Evolutionary conservation across 2,797 vertebrate species (phyloP), one percentile per base, ranked within the genome.

Genomic region (Mormyrus proboscirostris): DNA sequence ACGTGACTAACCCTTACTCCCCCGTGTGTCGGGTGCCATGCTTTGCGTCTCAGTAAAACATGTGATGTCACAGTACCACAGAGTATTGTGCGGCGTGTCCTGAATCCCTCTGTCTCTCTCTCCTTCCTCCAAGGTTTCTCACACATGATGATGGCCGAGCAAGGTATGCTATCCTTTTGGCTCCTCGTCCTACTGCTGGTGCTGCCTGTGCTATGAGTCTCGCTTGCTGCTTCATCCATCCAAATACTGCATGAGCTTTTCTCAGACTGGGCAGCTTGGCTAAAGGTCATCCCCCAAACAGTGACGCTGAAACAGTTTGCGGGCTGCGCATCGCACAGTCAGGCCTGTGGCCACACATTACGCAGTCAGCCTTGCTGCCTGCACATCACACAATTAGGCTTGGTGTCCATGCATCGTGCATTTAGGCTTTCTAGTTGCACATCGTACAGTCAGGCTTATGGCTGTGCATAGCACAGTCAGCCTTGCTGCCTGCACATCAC

Each of bases 61-160:
- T 95, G 94, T 88, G 90, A 87, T 93, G 90, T 94, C 94, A 89
- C 95, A 95, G 95, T 96, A 95, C 95, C 65, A 44, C 90, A 90
- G 92, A 92, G 94, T 95, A 95, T 92, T 94, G 88, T 50, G 50
- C 79, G 19, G 65, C 87, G 2, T 82, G 4, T 51, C n/a, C 69
- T 25, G 85, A 38, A 88, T 9, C 76, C 53, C 88, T 90, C 41
- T 88, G 53, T 89, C 19, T 88, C 55, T 69, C 51, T 83, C 3
- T 85, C 14, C 19, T 33, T 65, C 33, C 89, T 92, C 95, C 91
- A 97, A 99, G 99, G 98, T 94, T 94, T 99, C 92, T 97, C 98
- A 93, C 98, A 99, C 93, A 97, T 99, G 96, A 97, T 97, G 97
- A 97, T 99, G 97, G 93, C 97, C 91, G 99, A 99, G 96, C 98